Percentiles rank a stretch among this genome's conserved stretches.
phyloP scores from a whole-genome alignment of 2,797 vertebrate genomes.

The Rhinatrema bivittatum region DNA sequence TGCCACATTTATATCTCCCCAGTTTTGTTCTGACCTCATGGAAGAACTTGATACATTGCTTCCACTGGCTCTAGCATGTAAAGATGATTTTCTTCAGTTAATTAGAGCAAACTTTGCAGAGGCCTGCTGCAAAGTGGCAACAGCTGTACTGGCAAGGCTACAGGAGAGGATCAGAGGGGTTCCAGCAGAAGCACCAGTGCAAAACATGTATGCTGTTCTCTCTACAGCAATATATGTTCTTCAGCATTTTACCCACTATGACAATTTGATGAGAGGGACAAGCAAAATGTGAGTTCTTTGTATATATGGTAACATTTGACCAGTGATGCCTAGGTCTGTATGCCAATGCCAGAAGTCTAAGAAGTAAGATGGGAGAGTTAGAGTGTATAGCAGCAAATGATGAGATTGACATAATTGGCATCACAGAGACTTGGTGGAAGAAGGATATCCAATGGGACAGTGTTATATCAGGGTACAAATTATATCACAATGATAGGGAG shows the following conservation, averaged over 20 bases:
- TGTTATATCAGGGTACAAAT: too few species aligned
- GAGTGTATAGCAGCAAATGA: too few species aligned
- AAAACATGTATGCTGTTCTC: slow-evolving; percentile 64
- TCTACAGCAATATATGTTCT: slow-evolving; percentile 67
- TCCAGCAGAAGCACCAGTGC: slow-evolving; percentile 65
- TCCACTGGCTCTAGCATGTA: slow-evolving; percentile 79
- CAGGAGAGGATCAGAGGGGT: slow-evolving; percentile 71
- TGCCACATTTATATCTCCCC: slow-evolving; percentile 40
- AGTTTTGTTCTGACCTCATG: slow-evolving; percentile 84
- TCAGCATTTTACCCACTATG: slow-evolving; percentile 67
- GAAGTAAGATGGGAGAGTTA: too few species aligned
- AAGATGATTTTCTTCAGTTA: slow-evolving; percentile 70
- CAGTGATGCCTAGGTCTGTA: not conserved
- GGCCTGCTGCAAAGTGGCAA: slow-evolving; percentile 68
- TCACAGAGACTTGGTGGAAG: too few species aligned
- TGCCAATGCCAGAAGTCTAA: too few species aligned
- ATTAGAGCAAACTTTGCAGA: slow-evolving; percentile 80
- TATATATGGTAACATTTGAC: not conserved
- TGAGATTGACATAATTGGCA: too few species aligned
- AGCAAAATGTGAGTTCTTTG: slow-evolving; percentile 64
- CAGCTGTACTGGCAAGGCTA: slow-evolving; percentile 67
- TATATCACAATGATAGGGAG: too few species aligned
- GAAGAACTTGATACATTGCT: slow-evolving; percentile 79
- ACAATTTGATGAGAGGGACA: slow-evolving; percentile 64
- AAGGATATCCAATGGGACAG: too few species aligned